These are phyloP conservation scores for Cerastoderma edule DNA, from an alignment of 2,888 invertebrate genomes.

Conservation along the genomic window DNA sequence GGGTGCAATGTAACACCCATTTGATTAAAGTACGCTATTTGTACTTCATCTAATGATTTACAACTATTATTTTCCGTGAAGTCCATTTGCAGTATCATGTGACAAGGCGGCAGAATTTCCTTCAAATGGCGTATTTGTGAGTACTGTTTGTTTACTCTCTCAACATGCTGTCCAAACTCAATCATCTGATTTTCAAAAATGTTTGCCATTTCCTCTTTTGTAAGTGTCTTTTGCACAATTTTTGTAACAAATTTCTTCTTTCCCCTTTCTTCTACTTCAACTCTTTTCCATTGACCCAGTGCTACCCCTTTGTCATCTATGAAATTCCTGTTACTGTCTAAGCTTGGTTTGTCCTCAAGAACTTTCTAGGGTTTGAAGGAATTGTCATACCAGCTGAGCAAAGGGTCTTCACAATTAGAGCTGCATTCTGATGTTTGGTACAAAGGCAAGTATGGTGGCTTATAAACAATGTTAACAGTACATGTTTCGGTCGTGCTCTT, in stretches of 20 bases:
- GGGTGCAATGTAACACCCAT: too few species aligned
- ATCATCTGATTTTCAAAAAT: slow-evolving; percentile 32
- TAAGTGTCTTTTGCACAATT: slow-evolving; percentile 11
- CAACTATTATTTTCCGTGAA: slow-evolving; percentile 57
- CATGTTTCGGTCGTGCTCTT: slow-evolving; percentile 38
- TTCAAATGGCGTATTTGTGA: slow-evolving; percentile 27
- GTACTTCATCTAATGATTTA: slow-evolving; percentile 41
- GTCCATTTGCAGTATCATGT: slow-evolving; percentile 35
- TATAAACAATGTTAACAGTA: slow-evolving; percentile 23
- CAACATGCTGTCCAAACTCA: slow-evolving; percentile 50
- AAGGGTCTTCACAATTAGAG: slow-evolving; percentile 35
- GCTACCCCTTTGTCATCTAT: slow-evolving; percentile 18
- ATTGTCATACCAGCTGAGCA: slow-evolving; percentile 24
- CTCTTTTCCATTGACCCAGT: slow-evolving; percentile 36
- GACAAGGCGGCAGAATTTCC: slow-evolving; percentile 22
- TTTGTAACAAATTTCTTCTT: slow-evolving; percentile 36
- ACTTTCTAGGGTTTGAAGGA: slow-evolving; percentile 30
- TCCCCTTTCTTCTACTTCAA: slow-evolving; percentile 38
- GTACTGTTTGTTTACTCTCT: slow-evolving; percentile 47
- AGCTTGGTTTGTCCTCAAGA: not conserved
- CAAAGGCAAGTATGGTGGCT: slow-evolving; percentile 39
- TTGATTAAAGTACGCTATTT: too few species aligned
- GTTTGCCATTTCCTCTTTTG: slow-evolving; percentile 21
- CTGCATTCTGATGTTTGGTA: slow-evolving; percentile 48
- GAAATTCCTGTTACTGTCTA: not conserved